phyloP scores from a whole-genome alignment of 1,140 invertebrate genomes.

The Sarcophaga bullata region DNA sequence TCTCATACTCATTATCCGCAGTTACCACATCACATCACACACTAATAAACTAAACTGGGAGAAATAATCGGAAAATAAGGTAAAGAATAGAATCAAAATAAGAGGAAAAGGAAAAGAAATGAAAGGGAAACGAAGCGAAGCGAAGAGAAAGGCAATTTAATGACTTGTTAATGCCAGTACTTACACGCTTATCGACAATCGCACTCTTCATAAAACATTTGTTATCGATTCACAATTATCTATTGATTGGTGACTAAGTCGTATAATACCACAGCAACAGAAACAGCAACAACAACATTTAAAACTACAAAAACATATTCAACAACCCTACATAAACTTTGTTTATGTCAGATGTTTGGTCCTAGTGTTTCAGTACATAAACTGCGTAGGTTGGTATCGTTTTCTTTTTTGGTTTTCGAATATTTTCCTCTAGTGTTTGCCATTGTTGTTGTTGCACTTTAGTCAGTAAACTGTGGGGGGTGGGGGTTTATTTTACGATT shows the following conservation, averaged over 20 bases:
- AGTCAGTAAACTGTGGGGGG: neutral
- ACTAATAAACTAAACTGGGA: too few species aligned
- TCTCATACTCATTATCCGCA: neutral
- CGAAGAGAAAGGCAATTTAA: slow-evolving; percentile 1
- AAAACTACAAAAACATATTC: neutral
- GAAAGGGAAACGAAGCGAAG: too few species aligned
- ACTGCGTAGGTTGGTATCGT: too few species aligned
- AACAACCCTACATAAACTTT: too few species aligned
- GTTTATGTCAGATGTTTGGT: too few species aligned
- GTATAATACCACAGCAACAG: neutral
- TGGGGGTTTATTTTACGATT: neutral
- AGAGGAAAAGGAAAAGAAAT: too few species aligned
- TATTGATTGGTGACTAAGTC: slow-evolving; percentile 8
- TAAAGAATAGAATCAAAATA: too few species aligned
- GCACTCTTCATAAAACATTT: neutral
- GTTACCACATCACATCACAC: neutral
- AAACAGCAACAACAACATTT: neutral
- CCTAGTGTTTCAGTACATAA: too few species aligned
- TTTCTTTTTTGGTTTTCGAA: too few species aligned
- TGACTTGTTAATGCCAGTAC: slow-evolving; percentile 21
- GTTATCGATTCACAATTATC: slow-evolving; percentile 24
- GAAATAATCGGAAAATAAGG: too few species aligned
- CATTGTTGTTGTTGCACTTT: neutral
- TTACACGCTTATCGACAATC: slow-evolving; percentile 19
- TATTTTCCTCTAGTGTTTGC: neutral